phyloP scores from a whole-genome alignment of 2,797 vertebrate genomes.

The Sebastiscus albofasciatus region DNA sequence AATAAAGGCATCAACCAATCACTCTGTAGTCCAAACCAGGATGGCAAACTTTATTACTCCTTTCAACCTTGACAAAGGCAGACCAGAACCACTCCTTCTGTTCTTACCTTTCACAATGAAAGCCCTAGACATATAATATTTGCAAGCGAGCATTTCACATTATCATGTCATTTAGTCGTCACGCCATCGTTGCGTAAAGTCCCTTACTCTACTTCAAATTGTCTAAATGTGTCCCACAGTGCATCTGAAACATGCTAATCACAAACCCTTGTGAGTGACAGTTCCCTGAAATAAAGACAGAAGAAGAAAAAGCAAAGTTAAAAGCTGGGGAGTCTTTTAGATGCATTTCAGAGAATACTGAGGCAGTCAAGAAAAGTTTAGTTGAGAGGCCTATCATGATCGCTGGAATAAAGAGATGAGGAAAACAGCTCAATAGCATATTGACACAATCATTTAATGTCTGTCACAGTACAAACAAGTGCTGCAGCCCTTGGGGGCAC shows the following conservation, averaged over 20 bases:
- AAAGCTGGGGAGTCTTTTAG: constrained; percentile 2
- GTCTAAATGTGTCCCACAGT: neutral
- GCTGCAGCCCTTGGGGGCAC: constrained; percentile 9
- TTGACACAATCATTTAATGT: constrained; percentile 52
- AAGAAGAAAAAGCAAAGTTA: neutral
- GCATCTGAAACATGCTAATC: neutral
- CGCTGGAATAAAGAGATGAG: constrained; percentile 44
- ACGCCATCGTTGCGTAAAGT: too few relatives aligned
- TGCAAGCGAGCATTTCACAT: too few relatives aligned
- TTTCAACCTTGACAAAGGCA: too few relatives aligned
- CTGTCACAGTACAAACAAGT: constrained; percentile 43
- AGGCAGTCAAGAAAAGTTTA: constrained; percentile 18
- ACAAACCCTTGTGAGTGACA: neutral
- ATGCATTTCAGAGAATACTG: constrained; percentile 15
- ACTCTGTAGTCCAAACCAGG: too few relatives aligned
- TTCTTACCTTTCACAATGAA: too few relatives aligned
- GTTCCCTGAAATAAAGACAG: neutral
- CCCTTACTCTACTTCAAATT: neutral
- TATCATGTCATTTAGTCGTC: too few relatives aligned
- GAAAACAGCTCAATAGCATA: constrained; percentile 66
- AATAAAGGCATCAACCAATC: too few relatives aligned
- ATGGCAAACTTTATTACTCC: too few relatives aligned
- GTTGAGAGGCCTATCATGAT: constrained; percentile 27
- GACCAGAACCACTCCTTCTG: too few relatives aligned
- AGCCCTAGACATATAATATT: too few relatives aligned